Evolutionary conservation across 2,113 vertebrate genomes (phyloP), one percentile per base, ranked within the genome.

Genomic region (Apistogramma diplotaenia): DNA sequence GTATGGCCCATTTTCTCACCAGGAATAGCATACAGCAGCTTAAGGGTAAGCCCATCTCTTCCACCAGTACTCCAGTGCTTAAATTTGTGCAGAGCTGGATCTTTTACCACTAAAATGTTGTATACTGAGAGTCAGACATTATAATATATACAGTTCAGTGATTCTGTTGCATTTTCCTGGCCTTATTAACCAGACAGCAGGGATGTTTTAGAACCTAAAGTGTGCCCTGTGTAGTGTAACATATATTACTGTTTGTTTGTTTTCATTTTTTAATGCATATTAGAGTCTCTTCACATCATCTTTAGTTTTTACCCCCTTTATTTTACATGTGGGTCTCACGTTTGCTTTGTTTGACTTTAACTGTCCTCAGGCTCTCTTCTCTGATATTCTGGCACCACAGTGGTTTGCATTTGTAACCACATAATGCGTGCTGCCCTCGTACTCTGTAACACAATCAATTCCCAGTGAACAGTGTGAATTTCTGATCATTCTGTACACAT

Each of bases 361-460:
- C 31, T 55, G 2, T 60, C 31, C 65, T 55, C 33, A 6, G 37
- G 31, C 31, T 7, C 7, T 23, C 0, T 29, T 55, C 31, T 71
- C 51, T 67, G 3, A 21, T 8, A 43, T 76, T 59, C 43, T 57
- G 51, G 27, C 53, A 23, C n/a, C 33, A 25, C 51, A 59, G 15
- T 35, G 9, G 23, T 79, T 81, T 76, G 15, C 61, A 61, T 81
- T 71, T 85, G 49, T 60, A 78, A 72, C 74, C 53, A 21, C 54
- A 67, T 59, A 6, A 33, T 62, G 6, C 27, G 23, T 88, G 57
- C 46, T 29, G 18, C 19, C 65, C 43, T 49, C 46, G 54, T 40
- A 75, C 73, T 82, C 21, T 79, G 13, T 43, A 23, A 16, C 74
- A 16, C 60, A 80, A 87, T 93, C 89, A 62, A 79, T 91, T 83